Evolutionary conservation across 2,888 invertebrate genomes (phyloP), one percentile per base, ranked within the genome.

Genomic region (Mesorhabditis spiculigera): DNA sequence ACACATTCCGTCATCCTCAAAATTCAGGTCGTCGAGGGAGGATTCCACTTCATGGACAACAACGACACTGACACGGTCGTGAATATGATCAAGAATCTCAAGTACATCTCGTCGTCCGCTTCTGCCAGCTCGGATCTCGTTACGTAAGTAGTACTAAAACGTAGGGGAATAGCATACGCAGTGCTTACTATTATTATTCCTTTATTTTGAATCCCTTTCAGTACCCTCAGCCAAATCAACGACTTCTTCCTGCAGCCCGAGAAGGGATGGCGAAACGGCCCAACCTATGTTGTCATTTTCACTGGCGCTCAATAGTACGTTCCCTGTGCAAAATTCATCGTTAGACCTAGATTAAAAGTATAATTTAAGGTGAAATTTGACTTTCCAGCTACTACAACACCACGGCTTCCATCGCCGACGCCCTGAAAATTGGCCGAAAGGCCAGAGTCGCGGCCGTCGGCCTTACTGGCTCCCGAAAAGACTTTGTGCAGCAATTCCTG

Each of bases 191-290:
- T 28, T 3, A 28, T 28, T 28, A 50, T 2, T 13, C 1, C 58
- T 2, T 50, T 2, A 50, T 10, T n/a, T 50, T 50, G 58, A 50
- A 50, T 50, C 58, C 10, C n/a, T 50, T 50, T 1, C 8, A 50
- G 58, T n/a, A 50, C 58, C 58, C 58, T 50, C 8, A 50, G 58
- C n/a, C 58, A 50, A 50, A 50, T 50, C 58, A 50, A 50, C n/a
- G 10, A n/a, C 58, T 13, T 13, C 58, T 50, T 50, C 58, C n/a
- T 50, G 58, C 10, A 13, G n/a, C 58, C 58, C 10, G 10, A 50
- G n/a, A 50, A 50, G 58, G 58, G 58, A 50, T 50, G 58, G 58
- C 8, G 58, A n/a, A 50, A 50, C 58, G 58, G 58, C 1, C 58
- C 58, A n/a, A 50, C 58, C 58, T 50, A 50, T 50, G 58, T 50